These are phyloP conservation scores for Zootermopsis nevadensis DNA, from an alignment of 2,888 invertebrate species.

Conservation along the genomic window DNA sequence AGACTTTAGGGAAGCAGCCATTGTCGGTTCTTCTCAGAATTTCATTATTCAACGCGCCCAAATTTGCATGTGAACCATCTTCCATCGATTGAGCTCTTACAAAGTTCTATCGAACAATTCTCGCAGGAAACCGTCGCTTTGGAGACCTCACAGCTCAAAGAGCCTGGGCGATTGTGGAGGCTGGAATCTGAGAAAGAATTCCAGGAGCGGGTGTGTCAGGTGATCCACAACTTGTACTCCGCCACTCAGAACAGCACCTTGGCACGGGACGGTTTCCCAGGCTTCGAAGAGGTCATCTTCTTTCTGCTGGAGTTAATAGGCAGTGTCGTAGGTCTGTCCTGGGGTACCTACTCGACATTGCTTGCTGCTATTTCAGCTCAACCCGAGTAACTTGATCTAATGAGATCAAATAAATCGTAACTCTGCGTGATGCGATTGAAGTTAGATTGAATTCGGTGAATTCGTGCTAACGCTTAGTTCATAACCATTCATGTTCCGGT, in stretches of 20 bases:
- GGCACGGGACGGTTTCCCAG: not conserved
- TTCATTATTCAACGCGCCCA: no score
- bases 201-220: not conserved
- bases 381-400: not conserved
- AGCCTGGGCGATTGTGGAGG: not conserved
- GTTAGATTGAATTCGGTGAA: no score
- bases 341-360: not conserved
- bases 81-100: no score
- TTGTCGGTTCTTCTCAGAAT: no score
- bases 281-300: not conserved
- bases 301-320: constrained; percentile 15
- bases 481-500: no score
- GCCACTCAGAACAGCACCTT: not conserved
- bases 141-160: not conserved
- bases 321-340: not conserved
- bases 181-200: not conserved
- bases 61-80: no score
- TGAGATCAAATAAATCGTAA: no score
- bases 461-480: no score
- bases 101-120: no score
- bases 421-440: no score
- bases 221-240: not conserved
- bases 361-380: not conserved
- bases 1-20: no score
- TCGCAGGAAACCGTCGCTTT: not conserved